A percentile compares a stretch with the other conserved stretches of the same genome.
Evolutionary conservation across 2,888 invertebrate species (phyloP).

Genomic region (Mylabris sibirica): DNA sequence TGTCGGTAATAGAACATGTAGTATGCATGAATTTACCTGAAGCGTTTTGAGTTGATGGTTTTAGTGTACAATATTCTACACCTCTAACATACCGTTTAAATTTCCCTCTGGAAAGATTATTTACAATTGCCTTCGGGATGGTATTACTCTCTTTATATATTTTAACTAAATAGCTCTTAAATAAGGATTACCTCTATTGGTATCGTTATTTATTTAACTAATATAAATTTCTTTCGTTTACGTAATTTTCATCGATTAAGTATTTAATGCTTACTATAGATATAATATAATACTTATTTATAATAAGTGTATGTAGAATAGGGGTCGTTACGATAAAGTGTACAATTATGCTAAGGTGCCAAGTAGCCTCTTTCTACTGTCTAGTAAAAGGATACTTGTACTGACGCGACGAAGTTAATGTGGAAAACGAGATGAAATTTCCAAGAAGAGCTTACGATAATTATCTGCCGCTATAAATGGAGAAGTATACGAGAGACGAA

Average conservation of each 20-base stretch:
- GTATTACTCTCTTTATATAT: background rate
- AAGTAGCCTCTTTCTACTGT: constrained; percentile 3
- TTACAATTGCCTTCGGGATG: constrained; percentile 23
- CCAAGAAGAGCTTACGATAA: constrained; percentile 7
- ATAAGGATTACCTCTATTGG: background rate
- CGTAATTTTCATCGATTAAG: background rate
- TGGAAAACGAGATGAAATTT: constrained; percentile 8
- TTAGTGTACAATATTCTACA: constrained; percentile 4
- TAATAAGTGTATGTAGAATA: background rate
- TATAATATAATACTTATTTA: background rate
- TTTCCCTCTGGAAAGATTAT: constrained; percentile 29
- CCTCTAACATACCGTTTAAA: constrained; percentile 22
- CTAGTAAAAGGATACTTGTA: constrained; percentile 4
- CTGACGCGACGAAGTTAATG: constrained; percentile 5
- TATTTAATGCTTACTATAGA: background rate
- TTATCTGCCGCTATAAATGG: background rate
- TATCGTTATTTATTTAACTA: background rate
- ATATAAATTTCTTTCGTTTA: background rate
- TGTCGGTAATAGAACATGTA: constrained; percentile 5
- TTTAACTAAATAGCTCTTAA: constrained; percentile 3
- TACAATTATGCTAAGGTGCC: constrained; percentile 6
- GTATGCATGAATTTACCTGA: constrained; percentile 5
- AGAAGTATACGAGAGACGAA: background rate
- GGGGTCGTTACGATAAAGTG: background rate
- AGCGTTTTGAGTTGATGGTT: constrained; percentile 7